Percentiles rank a stretch among this genome's conserved stretches.
These are phyloP conservation scores for Maniola jurtina DNA, from an alignment of 1,140 invertebrate genomes.

Conservation along the genomic window DNA sequence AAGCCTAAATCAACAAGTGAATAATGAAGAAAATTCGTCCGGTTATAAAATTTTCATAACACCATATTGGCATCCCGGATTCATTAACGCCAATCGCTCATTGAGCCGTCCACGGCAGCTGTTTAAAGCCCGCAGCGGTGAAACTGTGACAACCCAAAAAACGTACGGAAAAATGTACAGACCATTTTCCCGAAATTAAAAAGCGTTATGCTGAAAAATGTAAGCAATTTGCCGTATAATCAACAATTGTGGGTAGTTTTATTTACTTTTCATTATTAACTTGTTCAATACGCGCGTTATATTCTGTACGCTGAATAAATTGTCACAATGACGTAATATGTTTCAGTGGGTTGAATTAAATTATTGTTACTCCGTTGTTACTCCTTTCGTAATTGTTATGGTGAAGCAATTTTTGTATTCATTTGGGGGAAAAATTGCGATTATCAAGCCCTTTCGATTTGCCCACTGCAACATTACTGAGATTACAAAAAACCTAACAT, in stretches of 20 bases:
- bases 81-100: conserved; percentile 27
- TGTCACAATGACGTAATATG: neutral
- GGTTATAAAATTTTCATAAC: conserved; percentile 5
- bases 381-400: neutral
- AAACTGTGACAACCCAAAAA: conserved; percentile 18
- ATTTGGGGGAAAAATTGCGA: too few species aligned
- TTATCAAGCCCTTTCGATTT: too few species aligned
- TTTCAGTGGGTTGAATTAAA: neutral
- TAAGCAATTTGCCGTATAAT: conserved; percentile 20
- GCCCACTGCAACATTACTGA: too few species aligned
- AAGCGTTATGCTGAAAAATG: conserved; percentile 25
- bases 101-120: conserved; percentile 10
- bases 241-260: conserved; percentile 24
- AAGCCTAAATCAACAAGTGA: neutral
- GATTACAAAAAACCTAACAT: too few species aligned
- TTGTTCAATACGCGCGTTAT: conserved; percentile 11
- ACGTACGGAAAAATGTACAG: conserved; percentile 8
- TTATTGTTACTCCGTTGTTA: neutral
- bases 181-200: conserved; percentile 30
- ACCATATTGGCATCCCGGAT: neutral
- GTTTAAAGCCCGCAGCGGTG: conserved; percentile 19
- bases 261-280: conserved; percentile 32
- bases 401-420: too few species aligned
- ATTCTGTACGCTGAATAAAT: conserved; percentile 1
- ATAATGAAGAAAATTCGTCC: neutral